Percentiles rank a stretch among this genome's conserved stretches.
Evolutionary conservation across 2,113 vertebrate genomes (phyloP).

Genomic region (Scytalopus superciliaris): DNA sequence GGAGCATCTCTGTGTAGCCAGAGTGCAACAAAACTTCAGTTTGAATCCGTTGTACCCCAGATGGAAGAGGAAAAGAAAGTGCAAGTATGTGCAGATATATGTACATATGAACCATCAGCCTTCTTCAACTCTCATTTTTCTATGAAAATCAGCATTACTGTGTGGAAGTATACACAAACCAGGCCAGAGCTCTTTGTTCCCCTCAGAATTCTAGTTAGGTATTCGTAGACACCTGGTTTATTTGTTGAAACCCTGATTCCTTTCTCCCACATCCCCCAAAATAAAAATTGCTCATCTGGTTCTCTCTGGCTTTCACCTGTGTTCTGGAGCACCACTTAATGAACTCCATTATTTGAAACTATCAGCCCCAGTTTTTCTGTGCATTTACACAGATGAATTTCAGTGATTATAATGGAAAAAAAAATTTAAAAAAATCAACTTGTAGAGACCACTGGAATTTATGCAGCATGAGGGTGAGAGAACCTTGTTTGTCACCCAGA

Average conservation of each 20-base stretch:
- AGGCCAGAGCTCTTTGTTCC: background rate
- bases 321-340: conserved; percentile 21
- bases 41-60: background rate
- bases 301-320: background rate
- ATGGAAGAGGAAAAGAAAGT: background rate
- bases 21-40: background rate
- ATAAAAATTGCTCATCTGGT: background rate
- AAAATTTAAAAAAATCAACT: background rate
- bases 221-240: background rate
- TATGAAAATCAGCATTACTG: background rate
- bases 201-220: background rate
- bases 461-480: background rate
- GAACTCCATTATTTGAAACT: conserved; percentile 1
- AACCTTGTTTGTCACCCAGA: background rate
- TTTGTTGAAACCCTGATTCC: background rate
- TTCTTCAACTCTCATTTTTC: background rate
- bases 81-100: background rate
- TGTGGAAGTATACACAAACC: background rate
- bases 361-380: conserved; percentile 33
- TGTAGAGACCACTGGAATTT: background rate
- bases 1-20: background rate
- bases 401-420: conserved; percentile 19
- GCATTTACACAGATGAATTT: conserved; percentile 33
- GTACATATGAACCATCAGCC: background rate
- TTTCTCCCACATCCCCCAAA: background rate